Percentiles rank a stretch among this genome's conserved stretches.
These are phyloP conservation scores for Vanessa atalanta DNA, from an alignment of 1,140 invertebrate genomes.

Conservation along the genomic window DNA sequence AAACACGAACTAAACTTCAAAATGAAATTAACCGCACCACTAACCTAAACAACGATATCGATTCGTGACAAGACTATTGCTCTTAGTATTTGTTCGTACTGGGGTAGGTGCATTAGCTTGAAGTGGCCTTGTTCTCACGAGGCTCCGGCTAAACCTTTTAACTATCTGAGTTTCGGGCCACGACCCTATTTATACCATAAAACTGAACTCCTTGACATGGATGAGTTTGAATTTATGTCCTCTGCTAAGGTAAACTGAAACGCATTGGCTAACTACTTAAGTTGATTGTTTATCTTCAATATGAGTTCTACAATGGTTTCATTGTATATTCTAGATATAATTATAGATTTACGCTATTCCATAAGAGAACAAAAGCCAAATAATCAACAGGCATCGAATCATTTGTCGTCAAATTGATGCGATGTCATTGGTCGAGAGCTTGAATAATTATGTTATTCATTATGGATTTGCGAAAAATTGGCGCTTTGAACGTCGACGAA, in stretches of 20 bases:
- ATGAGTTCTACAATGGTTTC: not conserved
- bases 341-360: too few species aligned
- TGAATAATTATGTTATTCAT: too few species aligned
- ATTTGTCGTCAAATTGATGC: too few species aligned
- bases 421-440: too few species aligned
- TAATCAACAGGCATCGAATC: too few species aligned
- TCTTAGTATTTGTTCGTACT: slow-evolving; percentile 57
- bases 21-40: slow-evolving; percentile 46
- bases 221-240: slow-evolving; percentile 39
- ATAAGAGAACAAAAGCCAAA: too few species aligned
- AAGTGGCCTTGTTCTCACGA: slow-evolving; percentile 74
- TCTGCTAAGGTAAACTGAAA: slow-evolving; percentile 14
- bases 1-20: slow-evolving; percentile 20
- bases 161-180: slow-evolving; percentile 68
- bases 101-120: slow-evolving; percentile 65
- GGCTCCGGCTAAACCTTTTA: slow-evolving; percentile 66
- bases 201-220: slow-evolving; percentile 42
- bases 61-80: slow-evolving; percentile 58
- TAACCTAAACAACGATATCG: slow-evolving; percentile 46
- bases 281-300: slow-evolving; percentile 16
- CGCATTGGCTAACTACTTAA: slow-evolving; percentile 9
- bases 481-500: too few species aligned
- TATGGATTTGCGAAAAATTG: too few species aligned
- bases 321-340: not conserved
- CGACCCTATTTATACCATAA: slow-evolving; percentile 66